Percentiles rank a stretch among this genome's conserved stretches.
These are phyloP conservation scores for Mesitornis unicolor DNA, from an alignment of 2,113 vertebrate species.

Conservation along the genomic window DNA sequence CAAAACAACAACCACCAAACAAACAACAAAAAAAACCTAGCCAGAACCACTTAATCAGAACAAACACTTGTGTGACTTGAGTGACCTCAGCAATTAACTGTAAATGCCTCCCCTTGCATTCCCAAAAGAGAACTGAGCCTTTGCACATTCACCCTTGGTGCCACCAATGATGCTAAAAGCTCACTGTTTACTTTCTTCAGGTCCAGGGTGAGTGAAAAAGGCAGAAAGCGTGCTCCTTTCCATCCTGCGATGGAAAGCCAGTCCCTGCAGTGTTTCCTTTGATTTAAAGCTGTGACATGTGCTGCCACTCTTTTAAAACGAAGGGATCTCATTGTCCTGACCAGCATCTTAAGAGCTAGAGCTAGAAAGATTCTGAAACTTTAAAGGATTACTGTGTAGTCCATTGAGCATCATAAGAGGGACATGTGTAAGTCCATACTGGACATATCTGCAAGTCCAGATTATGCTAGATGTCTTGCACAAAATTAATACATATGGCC, in stretches of 20 bases:
- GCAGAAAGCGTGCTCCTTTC: neutral
- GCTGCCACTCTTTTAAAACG: neutral
- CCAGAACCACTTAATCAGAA: neutral
- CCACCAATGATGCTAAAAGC: neutral
- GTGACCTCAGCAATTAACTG: neutral
- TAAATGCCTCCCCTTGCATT: neutral
- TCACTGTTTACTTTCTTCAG: neutral
- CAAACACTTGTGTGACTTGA: accelerated
- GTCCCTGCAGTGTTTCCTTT: neutral
- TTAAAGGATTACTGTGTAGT: neutral
- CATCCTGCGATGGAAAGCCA: neutral
- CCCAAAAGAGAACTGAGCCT: neutral
- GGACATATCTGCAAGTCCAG: too few species aligned
- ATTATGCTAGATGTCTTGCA: neutral
- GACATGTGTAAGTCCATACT: neutral
- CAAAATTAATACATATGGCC: neutral
- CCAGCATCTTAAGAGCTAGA: neutral
- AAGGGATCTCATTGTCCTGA: neutral
- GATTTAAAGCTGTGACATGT: neutral
- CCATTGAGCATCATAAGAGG: neutral
- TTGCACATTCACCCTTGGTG: neutral
- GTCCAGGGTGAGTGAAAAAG: neutral
- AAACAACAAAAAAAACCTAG: too few species aligned
- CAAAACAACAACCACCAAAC: too few species aligned
- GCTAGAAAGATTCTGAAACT: neutral